Evolutionary conservation across 2,113 vertebrate species (phyloP), one percentile per base, ranked within the genome.

Genomic region (Lepisosteus osseus): DNA sequence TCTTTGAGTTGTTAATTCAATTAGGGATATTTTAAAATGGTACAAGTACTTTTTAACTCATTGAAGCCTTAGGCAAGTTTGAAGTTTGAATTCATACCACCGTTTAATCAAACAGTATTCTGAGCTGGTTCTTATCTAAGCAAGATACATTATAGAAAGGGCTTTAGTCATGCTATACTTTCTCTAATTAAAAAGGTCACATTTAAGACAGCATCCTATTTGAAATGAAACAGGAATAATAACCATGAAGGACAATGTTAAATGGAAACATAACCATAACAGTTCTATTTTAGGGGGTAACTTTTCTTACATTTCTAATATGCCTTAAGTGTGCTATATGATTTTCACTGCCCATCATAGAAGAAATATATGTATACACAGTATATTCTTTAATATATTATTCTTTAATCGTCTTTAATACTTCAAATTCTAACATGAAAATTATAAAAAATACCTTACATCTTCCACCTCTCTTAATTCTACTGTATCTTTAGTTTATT

Each of bases 161-260:
- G 41, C 51, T 69, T 69, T 69, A 74, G 61, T 74, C 67, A 69
- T 51, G 45, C 67, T 45, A 56, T 59, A 15, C 66, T 68, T 6
- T n/a, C 56, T 64, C 17, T 56, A 56, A 74, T 74, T 74, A 69
- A 74, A 69, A 45, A 15, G 57, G 72, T 51, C 72, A 73, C 14
- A n/a, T 73, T 73, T 67, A 68, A 61, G 64, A 42, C 67, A 40
- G 51, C 17, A 15, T 74, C 72, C 63, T 42, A 45, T 40, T 15
- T 56, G 45, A 45, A 43, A 64, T 69, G 54, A 74, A 68, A 63
- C 62, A 44, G 54, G 57, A 64, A 61, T 74, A 59, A 59, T 59
- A 74, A 63, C 66, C 66, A 72, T 73, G 59, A 74, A 69, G 61
- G 72, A 69, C 65, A 74, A 45, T 56, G 67, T 56, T 74, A 54